phyloP scores from a whole-genome alignment of 1,140 invertebrate genomes.

The Pachypsylla venusta region DNA sequence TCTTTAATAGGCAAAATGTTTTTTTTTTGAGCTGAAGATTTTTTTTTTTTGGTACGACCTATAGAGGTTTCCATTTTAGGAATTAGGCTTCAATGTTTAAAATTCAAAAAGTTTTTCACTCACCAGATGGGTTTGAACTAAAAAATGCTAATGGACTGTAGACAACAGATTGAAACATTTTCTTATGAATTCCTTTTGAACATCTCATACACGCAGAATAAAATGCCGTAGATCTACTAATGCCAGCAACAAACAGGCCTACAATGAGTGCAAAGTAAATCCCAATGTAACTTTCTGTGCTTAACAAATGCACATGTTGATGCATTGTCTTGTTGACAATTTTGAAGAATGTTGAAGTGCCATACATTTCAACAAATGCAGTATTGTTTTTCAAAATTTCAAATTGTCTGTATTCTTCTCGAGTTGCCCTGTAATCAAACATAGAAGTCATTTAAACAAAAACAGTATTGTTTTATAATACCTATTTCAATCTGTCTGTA shows the following conservation, averaged over 20 bases:
- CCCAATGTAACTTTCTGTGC: not conserved
- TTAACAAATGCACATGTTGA: not conserved
- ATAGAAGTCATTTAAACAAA: no score
- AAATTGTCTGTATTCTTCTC: not conserved
- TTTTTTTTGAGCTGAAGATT: no score
- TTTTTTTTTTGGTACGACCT: no score
- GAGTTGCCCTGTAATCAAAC: not conserved
- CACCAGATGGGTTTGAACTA: constrained; percentile 47
- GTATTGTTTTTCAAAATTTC: not conserved
- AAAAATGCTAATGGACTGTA: constrained; percentile 49
- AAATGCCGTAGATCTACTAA: not conserved
- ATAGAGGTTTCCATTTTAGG: no score
- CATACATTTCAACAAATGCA: not conserved
- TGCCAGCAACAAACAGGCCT: not conserved
- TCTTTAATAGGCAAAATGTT: no score
- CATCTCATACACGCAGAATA: constrained; percentile 31
- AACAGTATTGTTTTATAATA: no score
- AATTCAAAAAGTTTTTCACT: no score
- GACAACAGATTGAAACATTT: constrained; percentile 43
- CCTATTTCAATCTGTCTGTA: no score
- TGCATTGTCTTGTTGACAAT: not conserved
- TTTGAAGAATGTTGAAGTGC: not conserved
- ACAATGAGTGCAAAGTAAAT: not conserved
- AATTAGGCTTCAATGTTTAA: no score
- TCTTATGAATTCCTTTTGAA: constrained; percentile 47